phyloP scores from a whole-genome alignment of 1,140 invertebrate species.

The Cotesia typhae region DNA sequence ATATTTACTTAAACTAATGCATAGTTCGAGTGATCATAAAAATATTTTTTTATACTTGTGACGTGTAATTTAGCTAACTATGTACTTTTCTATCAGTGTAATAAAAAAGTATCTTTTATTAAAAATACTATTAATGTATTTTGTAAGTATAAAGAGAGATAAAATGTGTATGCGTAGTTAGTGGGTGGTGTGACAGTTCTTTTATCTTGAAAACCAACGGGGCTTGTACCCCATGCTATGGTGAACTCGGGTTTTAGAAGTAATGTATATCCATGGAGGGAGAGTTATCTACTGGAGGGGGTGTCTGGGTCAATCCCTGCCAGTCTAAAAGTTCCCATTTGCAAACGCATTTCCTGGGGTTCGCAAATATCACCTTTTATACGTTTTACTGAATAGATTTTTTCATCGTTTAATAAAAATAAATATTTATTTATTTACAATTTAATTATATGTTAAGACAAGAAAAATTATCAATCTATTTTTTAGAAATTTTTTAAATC shows the following conservation, averaged over 20 bases:
- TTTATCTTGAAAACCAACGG: constrained; percentile 52
- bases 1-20: no score
- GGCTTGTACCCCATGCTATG: constrained; percentile 51
- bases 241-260: constrained; percentile 54
- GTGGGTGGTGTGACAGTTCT: constrained; percentile 48
- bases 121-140: neutral
- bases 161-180: neutral
- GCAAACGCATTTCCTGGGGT: constrained; percentile 64
- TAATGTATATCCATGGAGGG: constrained; percentile 48
- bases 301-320: constrained; percentile 67
- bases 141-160: neutral
- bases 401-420: neutral
- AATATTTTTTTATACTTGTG: no score
- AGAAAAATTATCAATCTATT: no score
- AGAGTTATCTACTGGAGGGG: constrained; percentile 61
- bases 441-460: neutral
- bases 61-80: no score
- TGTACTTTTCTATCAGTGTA: no score
- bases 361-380: constrained; percentile 50
- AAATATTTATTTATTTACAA: neutral
- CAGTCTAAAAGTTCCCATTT: constrained; percentile 60
- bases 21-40: no score
- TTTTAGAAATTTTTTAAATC: no score
- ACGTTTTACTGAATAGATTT: neutral
- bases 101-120: no score